Percentiles rank a stretch among this genome's conserved stretches.
These are phyloP conservation scores for Emydoidea blandingii DNA, from an alignment of 2,797 vertebrate species.

Conservation along the genomic window DNA sequence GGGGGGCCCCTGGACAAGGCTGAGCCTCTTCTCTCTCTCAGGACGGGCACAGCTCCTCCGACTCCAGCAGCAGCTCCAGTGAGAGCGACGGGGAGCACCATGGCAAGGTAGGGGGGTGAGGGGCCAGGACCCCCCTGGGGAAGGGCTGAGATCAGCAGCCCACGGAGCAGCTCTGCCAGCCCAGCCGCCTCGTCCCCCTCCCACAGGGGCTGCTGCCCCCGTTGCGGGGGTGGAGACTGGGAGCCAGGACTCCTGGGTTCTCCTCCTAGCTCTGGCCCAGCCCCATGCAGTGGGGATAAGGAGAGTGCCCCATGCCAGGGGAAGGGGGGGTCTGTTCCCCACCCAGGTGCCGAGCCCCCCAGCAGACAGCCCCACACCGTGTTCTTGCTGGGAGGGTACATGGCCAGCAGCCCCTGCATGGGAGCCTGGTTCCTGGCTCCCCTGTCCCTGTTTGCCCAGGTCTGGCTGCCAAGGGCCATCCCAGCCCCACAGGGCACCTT, in stretches of 20 bases:
- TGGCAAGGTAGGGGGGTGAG: constrained; percentile 48
- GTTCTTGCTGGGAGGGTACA: background rate
- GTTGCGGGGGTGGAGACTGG: background rate
- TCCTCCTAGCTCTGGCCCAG: no score
- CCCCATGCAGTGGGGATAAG: background rate
- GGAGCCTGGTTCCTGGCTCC: background rate
- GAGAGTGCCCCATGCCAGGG: background rate
- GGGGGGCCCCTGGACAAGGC: no score
- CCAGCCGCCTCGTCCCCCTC: no score
- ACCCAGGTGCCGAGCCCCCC: background rate
- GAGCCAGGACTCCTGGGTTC: background rate
- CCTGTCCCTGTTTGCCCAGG: background rate
- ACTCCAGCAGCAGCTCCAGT: constrained; percentile 62
- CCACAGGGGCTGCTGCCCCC: background rate
- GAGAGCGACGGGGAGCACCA: constrained; percentile 53
- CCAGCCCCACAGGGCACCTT: no score
- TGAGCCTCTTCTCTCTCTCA: background rate
- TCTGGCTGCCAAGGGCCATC: no score
- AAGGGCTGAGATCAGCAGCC: no score
- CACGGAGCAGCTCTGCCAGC: no score
- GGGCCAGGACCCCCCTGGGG: no score
- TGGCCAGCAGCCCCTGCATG: no score
- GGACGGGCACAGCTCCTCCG: background rate
- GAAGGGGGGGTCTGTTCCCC: background rate
- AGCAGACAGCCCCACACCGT: background rate